Evolutionary conservation across 2,797 vertebrate genomes (phyloP).

Genomic region (Gambelia wislizenii): DNA sequence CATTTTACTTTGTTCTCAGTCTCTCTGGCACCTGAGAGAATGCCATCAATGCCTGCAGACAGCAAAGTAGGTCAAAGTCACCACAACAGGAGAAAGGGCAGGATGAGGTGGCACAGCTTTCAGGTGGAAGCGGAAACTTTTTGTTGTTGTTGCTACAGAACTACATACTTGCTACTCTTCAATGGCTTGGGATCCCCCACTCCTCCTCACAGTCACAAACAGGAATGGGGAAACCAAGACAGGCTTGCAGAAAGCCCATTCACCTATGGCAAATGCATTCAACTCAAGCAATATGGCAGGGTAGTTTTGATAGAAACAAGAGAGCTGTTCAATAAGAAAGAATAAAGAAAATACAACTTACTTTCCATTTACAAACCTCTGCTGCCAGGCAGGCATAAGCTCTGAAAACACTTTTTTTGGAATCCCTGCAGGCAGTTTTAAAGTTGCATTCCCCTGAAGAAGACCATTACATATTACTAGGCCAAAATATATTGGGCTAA

Average conservation of each 20-base stretch:
- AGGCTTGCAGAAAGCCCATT: neutral
- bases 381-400: too few relatives aligned
- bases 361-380: neutral
- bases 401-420: too few relatives aligned
- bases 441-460: too few relatives aligned
- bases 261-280: neutral
- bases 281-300: neutral
- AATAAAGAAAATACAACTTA: neutral
- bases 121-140: neutral
- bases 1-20: slow-evolving; percentile 21
- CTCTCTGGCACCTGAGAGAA: slow-evolving; percentile 32
- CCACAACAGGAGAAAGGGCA: slow-evolving; percentile 15
- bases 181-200: neutral
- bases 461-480: too few relatives aligned
- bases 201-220: neutral
- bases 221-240: neutral
- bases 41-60: neutral
- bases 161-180: neutral
- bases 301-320: neutral
- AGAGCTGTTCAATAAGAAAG: neutral
- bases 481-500: too few relatives aligned
- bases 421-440: too few relatives aligned
- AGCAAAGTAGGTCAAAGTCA: slow-evolving; percentile 45
- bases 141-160: neutral
- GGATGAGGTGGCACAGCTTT: neutral